These are phyloP conservation scores for Periparus ater DNA, from an alignment of 2,797 vertebrate genomes.

Conservation along the genomic window DNA sequence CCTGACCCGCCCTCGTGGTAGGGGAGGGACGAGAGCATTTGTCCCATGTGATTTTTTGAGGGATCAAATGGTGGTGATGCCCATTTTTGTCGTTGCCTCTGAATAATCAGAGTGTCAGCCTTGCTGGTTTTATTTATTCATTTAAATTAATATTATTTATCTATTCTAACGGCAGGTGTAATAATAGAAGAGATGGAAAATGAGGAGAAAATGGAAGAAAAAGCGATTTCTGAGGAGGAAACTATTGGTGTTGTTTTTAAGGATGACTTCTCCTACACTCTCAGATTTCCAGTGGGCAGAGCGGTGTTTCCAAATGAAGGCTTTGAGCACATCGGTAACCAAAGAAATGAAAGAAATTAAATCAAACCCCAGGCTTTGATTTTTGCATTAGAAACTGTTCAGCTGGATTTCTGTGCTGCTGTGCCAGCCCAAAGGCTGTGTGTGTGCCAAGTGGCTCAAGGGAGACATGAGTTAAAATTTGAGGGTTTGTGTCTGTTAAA, in stretches of 20 bases:
- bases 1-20: rapidly evolving
- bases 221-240: rapidly evolving
- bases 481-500: background rate
- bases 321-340: slow-evolving; percentile 14
- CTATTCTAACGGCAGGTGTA: background rate
- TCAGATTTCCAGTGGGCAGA: background rate
- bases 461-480: background rate
- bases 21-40: background rate
- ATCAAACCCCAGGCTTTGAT: background rate
- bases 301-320: background rate
- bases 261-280: slow-evolving; percentile 54
- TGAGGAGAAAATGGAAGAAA: background rate
- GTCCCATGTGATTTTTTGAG: background rate
- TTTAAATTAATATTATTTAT: background rate
- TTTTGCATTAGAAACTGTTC: background rate
- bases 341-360: background rate
- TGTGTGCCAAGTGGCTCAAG: background rate
- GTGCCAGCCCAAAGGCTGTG: background rate
- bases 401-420: background rate
- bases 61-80: background rate
- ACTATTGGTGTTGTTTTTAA: slow-evolving; percentile 47
- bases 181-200: background rate
- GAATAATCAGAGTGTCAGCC: background rate
- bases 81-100: rapidly evolving
- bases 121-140: background rate